Evolutionary conservation across 2,113 vertebrate genomes (phyloP), one percentile per base, ranked within the genome.

Genomic region (Lagopus muta): DNA sequence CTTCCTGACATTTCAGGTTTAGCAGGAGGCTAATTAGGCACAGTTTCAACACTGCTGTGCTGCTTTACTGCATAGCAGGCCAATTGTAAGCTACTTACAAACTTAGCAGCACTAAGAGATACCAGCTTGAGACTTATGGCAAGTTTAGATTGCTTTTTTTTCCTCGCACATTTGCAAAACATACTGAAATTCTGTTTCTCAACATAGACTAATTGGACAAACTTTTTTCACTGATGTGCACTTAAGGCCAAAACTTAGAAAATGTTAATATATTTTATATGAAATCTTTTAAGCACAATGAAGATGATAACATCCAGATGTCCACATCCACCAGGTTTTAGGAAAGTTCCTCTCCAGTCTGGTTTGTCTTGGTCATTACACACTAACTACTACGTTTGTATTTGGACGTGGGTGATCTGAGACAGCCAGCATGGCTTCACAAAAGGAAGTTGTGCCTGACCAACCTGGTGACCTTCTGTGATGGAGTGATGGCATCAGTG

Each of bases 1-100:
- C 76, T 96, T 92, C 60, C 78, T 96, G 94, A 97, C 78, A 96
- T 97, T 96, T 96, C 86, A 89, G 2, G 25, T 96, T 97, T 97
- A 95, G 97, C 94, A 76, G 92, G 94, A 97, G 93, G 90, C 97
- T 97, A 97, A 97, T 98, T 97, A 97, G 92, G 93, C 73, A 93
- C 52, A 80, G 85, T 97, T 95, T 90, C 83, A 89, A 58, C 64
- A 48, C 82, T 16, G 22, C 92, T 91, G 91, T 55, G 86, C 88
- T 95, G 89, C 95, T 96, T 72, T 38, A 85, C 90, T 86, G 87
- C 88, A 89, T 55, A 95, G 40, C 43, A 92, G 78, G 55, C 50
- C 84, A 94, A 88, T 89, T 97, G 96, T 94, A 92, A 97, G 73
- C 93, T 95, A 47, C 82, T 77, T 82, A 81, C 1, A 7, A 84